These are phyloP conservation scores for Sminthurides aquaticus DNA, from an alignment of 2,888 invertebrate species.

Conservation along the genomic window DNA sequence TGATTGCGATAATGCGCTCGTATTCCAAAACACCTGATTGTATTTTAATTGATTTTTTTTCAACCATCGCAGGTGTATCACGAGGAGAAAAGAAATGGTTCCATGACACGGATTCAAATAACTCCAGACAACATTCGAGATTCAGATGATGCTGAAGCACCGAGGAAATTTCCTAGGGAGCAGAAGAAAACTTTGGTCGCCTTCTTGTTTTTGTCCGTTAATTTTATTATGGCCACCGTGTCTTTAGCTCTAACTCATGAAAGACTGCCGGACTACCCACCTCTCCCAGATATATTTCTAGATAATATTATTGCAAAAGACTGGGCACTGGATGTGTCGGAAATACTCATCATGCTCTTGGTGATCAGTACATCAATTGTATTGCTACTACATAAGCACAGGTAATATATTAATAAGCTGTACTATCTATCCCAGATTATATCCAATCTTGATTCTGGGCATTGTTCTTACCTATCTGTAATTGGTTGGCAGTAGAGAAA, in stretches of 20 bases:
- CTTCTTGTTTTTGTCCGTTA: slow-evolving; percentile 57
- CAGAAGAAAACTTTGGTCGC: slow-evolving; percentile 67
- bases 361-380: slow-evolving; percentile 68
- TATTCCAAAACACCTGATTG: no score
- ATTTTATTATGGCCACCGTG: slow-evolving; percentile 59
- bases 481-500: no score
- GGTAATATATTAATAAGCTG: slow-evolving; percentile 50
- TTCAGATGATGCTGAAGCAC: slow-evolving; percentile 52
- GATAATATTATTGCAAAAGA: slow-evolving; percentile 62
- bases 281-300: slow-evolving; percentile 75
- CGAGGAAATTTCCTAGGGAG: slow-evolving; percentile 65
- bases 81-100: slow-evolving; percentile 31
- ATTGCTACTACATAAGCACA: slow-evolving; percentile 76
- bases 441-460: no score
- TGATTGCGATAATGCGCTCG: no score
- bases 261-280: slow-evolving; percentile 72
- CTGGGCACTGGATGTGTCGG: slow-evolving; percentile 75
- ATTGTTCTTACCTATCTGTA: no score
- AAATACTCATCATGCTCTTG: slow-evolving; percentile 75
- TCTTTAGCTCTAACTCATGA: slow-evolving; percentile 81
- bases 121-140: slow-evolving; percentile 56
- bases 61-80: no score
- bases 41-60: no score
- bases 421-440: not conserved
- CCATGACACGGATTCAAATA: slow-evolving; percentile 57